Percentiles rank a stretch among this genome's conserved stretches.
phyloP scores from a whole-genome alignment of 2,113 vertebrate genomes.

The Corythornis vintsioides region DNA sequence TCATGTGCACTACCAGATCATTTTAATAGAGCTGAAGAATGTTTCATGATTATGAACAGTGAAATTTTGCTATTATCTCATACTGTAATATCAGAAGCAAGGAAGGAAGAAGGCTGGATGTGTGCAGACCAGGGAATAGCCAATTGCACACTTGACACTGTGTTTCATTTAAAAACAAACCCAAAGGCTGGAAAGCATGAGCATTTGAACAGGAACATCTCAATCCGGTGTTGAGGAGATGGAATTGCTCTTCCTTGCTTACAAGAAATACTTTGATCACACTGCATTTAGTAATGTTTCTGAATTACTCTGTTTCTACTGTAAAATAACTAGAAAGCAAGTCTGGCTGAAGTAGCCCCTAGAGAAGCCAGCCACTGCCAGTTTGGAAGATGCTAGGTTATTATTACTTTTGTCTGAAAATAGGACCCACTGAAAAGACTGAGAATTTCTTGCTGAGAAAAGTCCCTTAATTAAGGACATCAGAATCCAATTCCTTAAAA shows the following conservation, averaged over 20 bases:
- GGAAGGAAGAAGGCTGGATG: neutral
- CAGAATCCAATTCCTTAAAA: neutral
- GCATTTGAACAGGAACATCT: neutral
- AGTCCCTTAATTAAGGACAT: neutral
- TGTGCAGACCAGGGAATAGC: neutral
- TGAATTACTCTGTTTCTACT: neutral
- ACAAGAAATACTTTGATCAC: neutral
- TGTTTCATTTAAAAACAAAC: neutral
- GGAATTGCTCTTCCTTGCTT: neutral
- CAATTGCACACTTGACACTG: neutral
- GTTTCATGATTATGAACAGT: neutral
- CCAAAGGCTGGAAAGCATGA: neutral
- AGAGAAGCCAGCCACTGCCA: neutral
- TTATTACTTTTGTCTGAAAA: slow-evolving; percentile 13
- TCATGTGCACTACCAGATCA: accelerated
- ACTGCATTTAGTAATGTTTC: neutral
- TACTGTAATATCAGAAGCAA: neutral
- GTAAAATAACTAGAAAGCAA: neutral
- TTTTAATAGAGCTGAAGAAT: neutral
- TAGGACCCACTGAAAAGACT: neutral
- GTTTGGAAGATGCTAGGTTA: neutral
- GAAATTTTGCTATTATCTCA: neutral
- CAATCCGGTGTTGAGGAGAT: neutral
- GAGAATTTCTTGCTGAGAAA: neutral
- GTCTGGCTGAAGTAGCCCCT: neutral